phyloP scores from a whole-genome alignment of 2,888 invertebrate genomes.

The Bellardia bayeri region DNA sequence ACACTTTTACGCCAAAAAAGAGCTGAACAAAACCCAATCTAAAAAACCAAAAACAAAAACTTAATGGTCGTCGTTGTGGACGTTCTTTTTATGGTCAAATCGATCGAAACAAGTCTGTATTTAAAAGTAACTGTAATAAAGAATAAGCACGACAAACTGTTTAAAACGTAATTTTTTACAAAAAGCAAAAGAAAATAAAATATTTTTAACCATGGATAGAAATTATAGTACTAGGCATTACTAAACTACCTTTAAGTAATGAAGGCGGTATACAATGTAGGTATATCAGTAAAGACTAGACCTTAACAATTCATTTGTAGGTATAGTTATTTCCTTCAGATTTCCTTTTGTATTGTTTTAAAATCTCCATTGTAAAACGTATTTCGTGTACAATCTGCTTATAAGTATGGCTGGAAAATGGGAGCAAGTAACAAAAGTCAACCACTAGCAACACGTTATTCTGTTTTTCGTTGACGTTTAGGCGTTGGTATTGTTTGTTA shows the following conservation, averaged over 20 bases:
- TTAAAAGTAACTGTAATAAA: constrained; percentile 56
- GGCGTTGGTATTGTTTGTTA: constrained; percentile 57
- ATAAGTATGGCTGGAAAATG: constrained; percentile 29
- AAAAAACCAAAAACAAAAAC: constrained; percentile 43
- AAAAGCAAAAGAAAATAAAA: not conserved
- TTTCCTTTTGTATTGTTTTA: too few species aligned
- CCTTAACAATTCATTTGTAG: too few species aligned
- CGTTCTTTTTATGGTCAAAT: constrained; percentile 67
- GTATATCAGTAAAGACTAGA: too few species aligned
- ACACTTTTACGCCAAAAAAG: constrained; percentile 34
- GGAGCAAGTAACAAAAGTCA: constrained; percentile 50
- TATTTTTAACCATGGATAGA: not conserved
- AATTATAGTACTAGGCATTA: too few species aligned
- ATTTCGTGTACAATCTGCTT: constrained; percentile 6
- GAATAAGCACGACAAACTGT: constrained; percentile 9
- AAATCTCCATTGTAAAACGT: not conserved
- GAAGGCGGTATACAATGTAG: too few species aligned
- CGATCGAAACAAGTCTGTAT: constrained; percentile 66
- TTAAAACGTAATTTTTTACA: not conserved
- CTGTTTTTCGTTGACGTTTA: constrained; percentile 33
- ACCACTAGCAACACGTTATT: constrained; percentile 13
- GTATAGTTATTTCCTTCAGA: too few species aligned
- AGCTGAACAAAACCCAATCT: constrained; percentile 6
- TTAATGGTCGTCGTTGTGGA: constrained; percentile 51
- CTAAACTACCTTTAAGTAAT: too few species aligned